Percentiles rank a stretch among this genome's conserved stretches.
Conservation (phyloP, 2,888 invertebrate genomes). For the Andrena minutula region DNA sequence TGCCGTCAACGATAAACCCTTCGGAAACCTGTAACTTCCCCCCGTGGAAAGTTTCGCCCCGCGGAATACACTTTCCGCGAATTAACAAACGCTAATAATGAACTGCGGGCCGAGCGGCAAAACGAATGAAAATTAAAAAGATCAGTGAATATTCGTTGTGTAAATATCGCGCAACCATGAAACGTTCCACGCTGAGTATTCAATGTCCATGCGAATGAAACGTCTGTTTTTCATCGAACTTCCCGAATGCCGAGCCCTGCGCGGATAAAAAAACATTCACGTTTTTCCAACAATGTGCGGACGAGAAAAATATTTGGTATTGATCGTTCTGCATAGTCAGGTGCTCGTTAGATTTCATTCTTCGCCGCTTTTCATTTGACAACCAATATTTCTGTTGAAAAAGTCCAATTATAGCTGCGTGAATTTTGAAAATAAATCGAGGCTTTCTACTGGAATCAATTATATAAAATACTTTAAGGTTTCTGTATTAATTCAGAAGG, state of each 20-base stretch:
- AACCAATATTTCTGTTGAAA: slow-evolving; percentile 30
- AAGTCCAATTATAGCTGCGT: not conserved
- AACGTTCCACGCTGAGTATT: slow-evolving; percentile 46
- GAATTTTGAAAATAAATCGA: too few relatives aligned
- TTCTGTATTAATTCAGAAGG: too few relatives aligned
- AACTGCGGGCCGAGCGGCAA: not conserved
- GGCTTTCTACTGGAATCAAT: too few relatives aligned
- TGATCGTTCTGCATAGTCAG: slow-evolving; percentile 7
- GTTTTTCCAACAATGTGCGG: slow-evolving; percentile 5
- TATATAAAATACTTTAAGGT: too few relatives aligned
- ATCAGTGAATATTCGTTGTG: slow-evolving; percentile 42
- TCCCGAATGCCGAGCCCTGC: slow-evolving; percentile 2
- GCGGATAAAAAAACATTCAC: slow-evolving; percentile 21
- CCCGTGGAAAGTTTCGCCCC: too few relatives aligned
- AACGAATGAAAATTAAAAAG: slow-evolving; percentile 51
- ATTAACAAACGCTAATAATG: too few relatives aligned
- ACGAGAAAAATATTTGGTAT: slow-evolving; percentile 16
- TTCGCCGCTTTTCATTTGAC: slow-evolving; percentile 26
- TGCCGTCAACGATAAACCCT: not conserved
- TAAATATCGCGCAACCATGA: slow-evolving; percentile 45
- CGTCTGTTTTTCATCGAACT: slow-evolving; percentile 36
- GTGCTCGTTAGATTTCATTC: slow-evolving; percentile 46
- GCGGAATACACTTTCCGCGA: too few relatives aligned
- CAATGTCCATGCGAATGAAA: slow-evolving; percentile 16
- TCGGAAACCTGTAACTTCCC: not conserved